phyloP scores from a whole-genome alignment of 37 sponge, comb jelly and placozoan genomes.

The Lycopodina hypogea region DNA sequence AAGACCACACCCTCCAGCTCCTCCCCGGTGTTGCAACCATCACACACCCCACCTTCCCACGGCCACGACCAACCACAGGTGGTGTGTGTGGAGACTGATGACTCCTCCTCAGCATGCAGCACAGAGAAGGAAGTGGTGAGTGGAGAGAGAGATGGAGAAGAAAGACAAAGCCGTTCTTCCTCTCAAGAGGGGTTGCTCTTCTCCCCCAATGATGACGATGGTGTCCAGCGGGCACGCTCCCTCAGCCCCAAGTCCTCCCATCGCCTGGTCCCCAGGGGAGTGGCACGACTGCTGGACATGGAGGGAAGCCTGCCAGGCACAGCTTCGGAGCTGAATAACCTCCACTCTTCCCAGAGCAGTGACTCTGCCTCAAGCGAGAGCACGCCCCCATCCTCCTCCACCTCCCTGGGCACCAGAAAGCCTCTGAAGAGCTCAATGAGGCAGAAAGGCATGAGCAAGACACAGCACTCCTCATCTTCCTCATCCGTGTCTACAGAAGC shows the following conservation, averaged over 20 bases:
- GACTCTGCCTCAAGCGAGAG: neutral
- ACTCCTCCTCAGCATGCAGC: neutral
- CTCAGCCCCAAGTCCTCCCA: slow-evolving; percentile 59
- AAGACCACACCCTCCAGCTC: neutral
- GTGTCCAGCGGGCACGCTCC: slow-evolving; percentile 46
- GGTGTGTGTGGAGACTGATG: neutral
- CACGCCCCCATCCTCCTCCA: neutral
- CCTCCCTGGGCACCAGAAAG: neutral
- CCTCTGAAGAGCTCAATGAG: slow-evolving; percentile 35
- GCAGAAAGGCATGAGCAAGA: neutral
- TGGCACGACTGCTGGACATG: neutral
- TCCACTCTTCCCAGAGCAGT: neutral
- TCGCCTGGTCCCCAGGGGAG: slow-evolving; percentile 4
- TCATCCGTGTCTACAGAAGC: slow-evolving; percentile 10
- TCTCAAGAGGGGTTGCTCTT: neutral
- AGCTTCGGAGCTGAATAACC: neutral
- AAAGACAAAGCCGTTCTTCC: neutral
- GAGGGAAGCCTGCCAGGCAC: neutral
- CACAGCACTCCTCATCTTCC: neutral
- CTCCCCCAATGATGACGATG: neutral
- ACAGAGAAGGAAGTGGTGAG: neutral
- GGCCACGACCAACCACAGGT: neutral
- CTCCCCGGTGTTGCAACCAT: neutral
- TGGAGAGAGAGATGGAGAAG: too few relatives aligned
- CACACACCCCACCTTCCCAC: neutral